Base-by-base conservation (phyloP, 2,888 invertebrate genomes). In the Diachrysia chrysitis region DNA sequence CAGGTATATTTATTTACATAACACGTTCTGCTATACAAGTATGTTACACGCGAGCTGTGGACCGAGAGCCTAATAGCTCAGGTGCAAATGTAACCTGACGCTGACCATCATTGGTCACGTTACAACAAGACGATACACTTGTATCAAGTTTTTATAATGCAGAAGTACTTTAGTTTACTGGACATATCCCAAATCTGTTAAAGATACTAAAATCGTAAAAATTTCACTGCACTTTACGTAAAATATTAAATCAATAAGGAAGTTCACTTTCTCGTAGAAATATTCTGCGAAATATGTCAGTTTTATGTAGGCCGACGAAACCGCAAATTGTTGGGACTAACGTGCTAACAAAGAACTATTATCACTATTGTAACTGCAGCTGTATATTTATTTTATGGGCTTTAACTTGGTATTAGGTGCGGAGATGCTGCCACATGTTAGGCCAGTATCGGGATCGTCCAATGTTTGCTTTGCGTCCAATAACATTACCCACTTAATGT, bases 31-130 rank as follows among this genome's bases (percentile, higher is more conserved):
- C 63, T 60, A 69, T 55, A 64, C 62, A 62, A 66, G 64, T 65
- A 56, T 69, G 63, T 69, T 62, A 55, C 67, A 69, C 57, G 63
- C 17, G 35, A 46, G 56, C 63, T 63, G 65, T 46, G 54, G 65
- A 63, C 63, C 57, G 29, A 51, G 51, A 29, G 56, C 71, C 61
- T 66, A 68, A 69, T 42, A 65, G 32, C 71, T 82, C 84, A 83
- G 75, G 83, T 87, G 85, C 82, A 64, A 75, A 77, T 76, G 87
- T 85, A 89, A 89, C 69, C 57, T 58, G 78, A 89, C 70, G 66
- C 87, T 81, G 71, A 85, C 86, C 87, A 87, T 86, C 84, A 81
- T 68, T 83, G 76, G 71, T 88, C 82, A 78, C 55, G 72, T 88
- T 87, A 87, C 87, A 77, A 71, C 61, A 76, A 82, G 71, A 71